Base-by-base conservation (phyloP, 30 jellyfish, hydroid and myxozoan species). In the Hydractinia symbiolongicarpus region DNA sequence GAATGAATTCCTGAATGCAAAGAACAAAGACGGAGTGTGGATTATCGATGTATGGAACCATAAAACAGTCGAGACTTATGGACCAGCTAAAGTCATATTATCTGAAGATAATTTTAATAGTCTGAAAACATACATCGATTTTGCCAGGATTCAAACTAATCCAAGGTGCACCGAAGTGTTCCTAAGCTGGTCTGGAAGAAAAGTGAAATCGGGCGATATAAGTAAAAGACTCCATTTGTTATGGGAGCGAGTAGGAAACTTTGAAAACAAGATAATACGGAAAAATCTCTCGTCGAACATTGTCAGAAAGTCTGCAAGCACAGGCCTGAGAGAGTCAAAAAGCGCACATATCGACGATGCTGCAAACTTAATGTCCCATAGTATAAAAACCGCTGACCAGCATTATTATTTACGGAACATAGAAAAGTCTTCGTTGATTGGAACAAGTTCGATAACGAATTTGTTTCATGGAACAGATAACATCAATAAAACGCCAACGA, bases 301-400 rank as follows among this genome's bases (percentile, higher is more conserved):
- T 51, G 40, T 64, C 74, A 44, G 74, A 51, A 64, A 64, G 74
- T 64, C 74, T 13, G 74, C 74, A 64, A 64, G 74, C 40, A 64
- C 74, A n/a, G 74, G 74, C 19, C 40, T 64, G 16, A 64, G 74
- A 51, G 40, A 64, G 40, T n/a, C 40, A 64, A 51, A 64, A n/a
- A 64, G 74, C 40, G 74, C 74, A 64, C 74, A 64, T 64, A 64
- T 64, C 74, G 52, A 64, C 19, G 74, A 64, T n/a, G 74, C 74
- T 5, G 74, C 74, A n/a, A 64, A 64, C 40, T 44, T 64, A 44
- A 64, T 64, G 74, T 2, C 74, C 19, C 74, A 64, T 64, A 64
- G 74, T 51, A 64, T n/a, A 51, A 64, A 51, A 51, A 13, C 74
- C 19, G 74, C 74, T 64, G 74, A 64, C 74, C 52, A 64, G 17